phyloP scores from a whole-genome alignment of 2,888 invertebrate species.

The Eupithecia insigniata region DNA sequence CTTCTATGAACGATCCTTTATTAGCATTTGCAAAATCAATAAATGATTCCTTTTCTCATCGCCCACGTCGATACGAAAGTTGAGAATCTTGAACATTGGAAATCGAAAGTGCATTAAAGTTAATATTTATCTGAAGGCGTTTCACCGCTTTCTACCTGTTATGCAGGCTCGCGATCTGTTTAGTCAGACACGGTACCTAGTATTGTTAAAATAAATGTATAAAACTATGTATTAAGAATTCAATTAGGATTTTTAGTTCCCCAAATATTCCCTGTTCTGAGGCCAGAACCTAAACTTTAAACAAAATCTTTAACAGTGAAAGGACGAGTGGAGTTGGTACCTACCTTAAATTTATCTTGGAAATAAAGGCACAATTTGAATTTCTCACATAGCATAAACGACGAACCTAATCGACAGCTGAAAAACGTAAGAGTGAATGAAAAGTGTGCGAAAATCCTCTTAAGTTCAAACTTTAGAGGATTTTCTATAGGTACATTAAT shows the following conservation, averaged over 20 bases:
- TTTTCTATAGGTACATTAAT: no score
- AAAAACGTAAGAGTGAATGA: neutral
- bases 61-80: slow-evolving; percentile 44
- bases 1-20: no score
- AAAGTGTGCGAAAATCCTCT: neutral
- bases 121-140: slow-evolving; percentile 60
- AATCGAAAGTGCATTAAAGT: slow-evolving; percentile 67
- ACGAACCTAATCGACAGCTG: neutral
- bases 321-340: no score
- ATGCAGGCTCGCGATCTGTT: slow-evolving; percentile 30
- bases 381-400: neutral
- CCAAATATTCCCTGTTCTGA: neutral
- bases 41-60: slow-evolving; percentile 30
- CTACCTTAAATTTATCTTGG: neutral
- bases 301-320: neutral
- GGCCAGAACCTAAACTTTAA: neutral
- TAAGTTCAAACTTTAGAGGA: no score
- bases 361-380: neutral
- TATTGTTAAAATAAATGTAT: no score
- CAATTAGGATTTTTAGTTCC: no score
- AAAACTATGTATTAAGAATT: no score
- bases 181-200: neutral
- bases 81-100: slow-evolving; percentile 63
- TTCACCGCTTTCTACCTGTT: slow-evolving; percentile 62
- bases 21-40: neutral